Evolutionary conservation across 2,888 invertebrate species (phyloP), one percentile per base, ranked within the genome.

Genomic region (Bursaphelenchus okinawaensis): DNA sequence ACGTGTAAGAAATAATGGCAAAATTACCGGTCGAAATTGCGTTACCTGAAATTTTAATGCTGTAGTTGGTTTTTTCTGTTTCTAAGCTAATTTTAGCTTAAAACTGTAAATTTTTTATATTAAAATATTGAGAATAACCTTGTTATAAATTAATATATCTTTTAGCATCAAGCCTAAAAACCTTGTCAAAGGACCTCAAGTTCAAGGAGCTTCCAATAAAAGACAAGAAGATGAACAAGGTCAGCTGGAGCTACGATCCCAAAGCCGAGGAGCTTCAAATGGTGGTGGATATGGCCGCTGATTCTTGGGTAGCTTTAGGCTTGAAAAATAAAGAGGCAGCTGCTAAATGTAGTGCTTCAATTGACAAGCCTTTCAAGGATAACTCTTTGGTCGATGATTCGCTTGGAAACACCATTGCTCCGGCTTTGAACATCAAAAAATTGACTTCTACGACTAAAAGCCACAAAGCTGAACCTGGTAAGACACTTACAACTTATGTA

Each of bases 241-340:
- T 59, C 12, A 50, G 50, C 4, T 59, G 60, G 60, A 31, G 60
- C 9, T 59, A 59, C 52, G 60, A 59, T 50, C 12, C 29, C 22
- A 40, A 59, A 40, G 22, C 9, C 20, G 51, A 65, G n/a, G 65
- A 65, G n/a, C 28, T 65, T 12, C 66, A 65, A 29, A 31, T 65
- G 29, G 67, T 67, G 2, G 23, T 65, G 23, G 28, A 65, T 23
- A 27, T 65, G 26, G 55, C 68, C 12, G n/a, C 20, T 12, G 52
- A 52, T 27, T 55, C 66, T n/a, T 65, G 66, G 66, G 52, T 56
- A 2, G 66, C 55, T 22, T 55, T 65, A 22, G 66, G 66, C 16
- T 29, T 65, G 2, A 50, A 23, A 23, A 59, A 59, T 50, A 29
- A 59, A 6, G 60, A 59, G 19, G 60, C 60, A 1, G 60, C 50